phyloP scores from a whole-genome alignment of 2,113 vertebrate species.

The Microcebus murinus region DNA sequence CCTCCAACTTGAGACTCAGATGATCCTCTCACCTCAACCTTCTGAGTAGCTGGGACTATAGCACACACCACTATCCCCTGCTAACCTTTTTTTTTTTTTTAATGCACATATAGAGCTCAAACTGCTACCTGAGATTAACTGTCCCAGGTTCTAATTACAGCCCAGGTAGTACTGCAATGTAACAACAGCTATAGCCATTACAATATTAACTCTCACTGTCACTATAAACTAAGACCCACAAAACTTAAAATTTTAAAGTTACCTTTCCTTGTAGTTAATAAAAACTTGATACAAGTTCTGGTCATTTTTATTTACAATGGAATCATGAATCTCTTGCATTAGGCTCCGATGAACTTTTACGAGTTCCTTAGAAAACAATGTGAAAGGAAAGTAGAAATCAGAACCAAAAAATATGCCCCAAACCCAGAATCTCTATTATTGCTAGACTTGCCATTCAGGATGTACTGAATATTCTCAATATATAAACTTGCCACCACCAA shows the following conservation, averaged over 20 bases:
- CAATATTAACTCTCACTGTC: not conserved
- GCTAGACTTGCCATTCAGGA: not conserved
- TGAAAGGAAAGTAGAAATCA: conserved; percentile 47
- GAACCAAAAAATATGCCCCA: not conserved
- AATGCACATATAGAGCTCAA: not conserved
- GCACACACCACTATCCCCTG: no score
- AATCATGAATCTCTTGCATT: conserved; percentile 94
- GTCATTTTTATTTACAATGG: conserved; percentile 92
- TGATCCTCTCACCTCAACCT: no score
- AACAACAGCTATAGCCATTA: not conserved
- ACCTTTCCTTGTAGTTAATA: conserved; percentile 98
- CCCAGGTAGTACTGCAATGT: not conserved
- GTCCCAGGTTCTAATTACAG: not conserved
- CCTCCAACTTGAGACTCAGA: no score
- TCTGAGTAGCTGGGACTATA: no score
- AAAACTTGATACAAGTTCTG: conserved; percentile 97
- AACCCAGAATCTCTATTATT: not conserved
- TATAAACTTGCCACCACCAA: conserved; percentile 29
- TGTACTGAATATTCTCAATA: not conserved
- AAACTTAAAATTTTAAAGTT: conserved; percentile 60
- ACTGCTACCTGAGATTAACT: not conserved
- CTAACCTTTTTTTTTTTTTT: not conserved
- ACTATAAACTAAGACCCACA: not conserved
- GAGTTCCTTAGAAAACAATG: conserved; percentile 89
- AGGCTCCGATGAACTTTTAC: conserved; percentile 96